These are phyloP conservation scores for Acrossocheilus wenchowensis DNA, from an alignment of 2,797 vertebrate genomes.

Conservation along the genomic window DNA sequence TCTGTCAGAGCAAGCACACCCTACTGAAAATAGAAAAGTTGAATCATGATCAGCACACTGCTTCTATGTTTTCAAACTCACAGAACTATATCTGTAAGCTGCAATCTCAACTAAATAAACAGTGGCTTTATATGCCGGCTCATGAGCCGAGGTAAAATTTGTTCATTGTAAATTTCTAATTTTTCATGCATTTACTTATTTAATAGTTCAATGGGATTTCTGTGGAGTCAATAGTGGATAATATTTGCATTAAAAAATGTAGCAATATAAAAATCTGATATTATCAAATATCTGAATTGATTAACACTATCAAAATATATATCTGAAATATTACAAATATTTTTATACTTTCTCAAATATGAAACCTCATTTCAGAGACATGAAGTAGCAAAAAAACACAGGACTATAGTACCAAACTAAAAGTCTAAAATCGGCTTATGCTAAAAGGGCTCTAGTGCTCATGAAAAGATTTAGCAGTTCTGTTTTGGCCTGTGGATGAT, in stretches of 20 bases:
- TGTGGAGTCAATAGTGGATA: neutral
- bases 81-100: conserved; percentile 1
- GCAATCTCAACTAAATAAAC: neutral
- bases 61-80: conserved; percentile 7
- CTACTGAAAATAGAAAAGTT: conserved; percentile 3
- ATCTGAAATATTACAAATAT: neutral
- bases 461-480: conserved; percentile 11
- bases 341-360: neutral
- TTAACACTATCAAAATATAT: neutral
- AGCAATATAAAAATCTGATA: neutral
- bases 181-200: neutral
- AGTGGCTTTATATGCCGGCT: neutral
- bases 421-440: neutral
- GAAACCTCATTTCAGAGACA: conserved; percentile 4
- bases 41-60: neutral
- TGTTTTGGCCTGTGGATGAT: conserved; percentile 11
- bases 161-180: neutral
- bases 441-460: conserved; percentile 1
- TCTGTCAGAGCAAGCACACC: conserved; percentile 46
- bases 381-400: neutral
- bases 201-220: neutral
- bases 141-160: neutral
- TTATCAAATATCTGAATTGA: neutral
- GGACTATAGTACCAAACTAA: neutral
- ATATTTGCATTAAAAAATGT: neutral